phyloP scores from a whole-genome alignment of 2,888 invertebrate genomes.

The Sthenelais limicola region DNA sequence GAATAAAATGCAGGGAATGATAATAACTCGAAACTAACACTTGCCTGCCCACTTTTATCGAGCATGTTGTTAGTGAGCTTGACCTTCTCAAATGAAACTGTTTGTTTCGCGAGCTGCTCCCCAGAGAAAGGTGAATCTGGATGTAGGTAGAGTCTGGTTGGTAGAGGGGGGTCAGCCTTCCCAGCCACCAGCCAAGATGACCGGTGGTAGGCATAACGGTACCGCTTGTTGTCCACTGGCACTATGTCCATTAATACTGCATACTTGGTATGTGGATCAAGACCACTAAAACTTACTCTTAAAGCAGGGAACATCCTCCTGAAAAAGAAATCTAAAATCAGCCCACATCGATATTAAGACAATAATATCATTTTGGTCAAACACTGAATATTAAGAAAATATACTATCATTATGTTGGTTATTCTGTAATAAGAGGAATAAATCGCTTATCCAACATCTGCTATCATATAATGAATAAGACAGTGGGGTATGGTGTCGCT shows the following conservation, averaged over 20 bases:
- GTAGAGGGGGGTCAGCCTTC: constrained; percentile 96
- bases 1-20: neutral
- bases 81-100: constrained; percentile 98
- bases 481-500: no score
- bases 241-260: constrained; percentile 95
- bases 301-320: constrained; percentile 99
- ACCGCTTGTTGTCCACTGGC: constrained; percentile 93
- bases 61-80: constrained; percentile 98
- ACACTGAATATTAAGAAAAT: no score
- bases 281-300: constrained; percentile 89
- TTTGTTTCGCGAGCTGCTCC: constrained; percentile 95
- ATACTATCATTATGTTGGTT: no score
- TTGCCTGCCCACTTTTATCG: constrained; percentile 73
- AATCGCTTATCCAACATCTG: no score
- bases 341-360: neutral
- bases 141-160: constrained; percentile 93
- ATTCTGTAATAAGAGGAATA: no score
- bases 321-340: constrained; percentile 53
- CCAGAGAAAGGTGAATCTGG: constrained; percentile 96
- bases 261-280: constrained; percentile 81
- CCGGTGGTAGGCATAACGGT: constrained; percentile 95
- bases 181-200: constrained; percentile 98
- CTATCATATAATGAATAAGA: no score
- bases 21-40: constrained; percentile 43
- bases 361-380: no score